These are phyloP conservation scores for Chaenogobius annularis DNA, from an alignment of 2,113 vertebrate species.

Conservation along the genomic window DNA sequence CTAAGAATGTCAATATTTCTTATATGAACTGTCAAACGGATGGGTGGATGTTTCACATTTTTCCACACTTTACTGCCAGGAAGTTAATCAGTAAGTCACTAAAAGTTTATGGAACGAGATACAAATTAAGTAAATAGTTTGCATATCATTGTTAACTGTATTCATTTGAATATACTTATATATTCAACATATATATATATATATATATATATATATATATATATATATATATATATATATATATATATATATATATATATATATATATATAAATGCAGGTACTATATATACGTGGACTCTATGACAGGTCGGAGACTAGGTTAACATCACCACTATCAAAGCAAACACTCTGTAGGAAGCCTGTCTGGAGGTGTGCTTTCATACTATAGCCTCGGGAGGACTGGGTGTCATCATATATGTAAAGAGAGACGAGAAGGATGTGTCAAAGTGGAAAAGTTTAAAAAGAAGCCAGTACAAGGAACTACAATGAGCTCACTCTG, in stretches of 20 bases:
- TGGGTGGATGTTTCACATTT: not conserved
- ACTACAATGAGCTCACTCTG: not conserved
- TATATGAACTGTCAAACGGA: not conserved
- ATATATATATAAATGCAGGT: not conserved
- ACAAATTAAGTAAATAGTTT: not conserved
- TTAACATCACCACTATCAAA: constrained; percentile 27
- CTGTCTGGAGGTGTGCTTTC: constrained; percentile 10
- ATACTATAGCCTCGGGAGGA: constrained; percentile 14
- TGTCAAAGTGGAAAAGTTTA: constrained; percentile 22
- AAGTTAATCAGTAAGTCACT: not conserved
- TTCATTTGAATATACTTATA: too few relatives aligned
- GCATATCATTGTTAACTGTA: too few relatives aligned
- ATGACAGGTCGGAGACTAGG: constrained; percentile 14
- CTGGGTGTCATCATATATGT: constrained; percentile 14
- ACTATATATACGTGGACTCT: not conserved
- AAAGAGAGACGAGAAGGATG: constrained; percentile 21
- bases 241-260: not conserved
- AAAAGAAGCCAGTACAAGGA: not conserved
- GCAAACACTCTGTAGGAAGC: constrained; percentile 18
- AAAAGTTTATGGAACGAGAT: not conserved
- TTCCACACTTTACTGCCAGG: not conserved
- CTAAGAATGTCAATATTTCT: not conserved
- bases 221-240: not conserved
- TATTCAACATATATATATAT: not conserved
- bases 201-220: not conserved